These are phyloP conservation scores for Malurus elegans DNA, from an alignment of 2,113 vertebrate species.

Conservation along the genomic window DNA sequence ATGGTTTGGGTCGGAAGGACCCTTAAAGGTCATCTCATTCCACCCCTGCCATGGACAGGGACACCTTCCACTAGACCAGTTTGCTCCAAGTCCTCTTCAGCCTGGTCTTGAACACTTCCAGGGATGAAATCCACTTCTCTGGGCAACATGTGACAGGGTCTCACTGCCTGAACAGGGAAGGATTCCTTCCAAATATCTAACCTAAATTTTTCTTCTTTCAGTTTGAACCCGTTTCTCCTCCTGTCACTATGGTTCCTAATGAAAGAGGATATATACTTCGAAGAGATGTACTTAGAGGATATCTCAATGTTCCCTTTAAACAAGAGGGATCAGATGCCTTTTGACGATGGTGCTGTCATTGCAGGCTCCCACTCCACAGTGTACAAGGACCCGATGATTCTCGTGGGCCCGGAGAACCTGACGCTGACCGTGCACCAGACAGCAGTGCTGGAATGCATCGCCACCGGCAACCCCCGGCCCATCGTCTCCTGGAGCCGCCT, in stretches of 20 bases:
- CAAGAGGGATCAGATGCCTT: not conserved
- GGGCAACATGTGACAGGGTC: not conserved
- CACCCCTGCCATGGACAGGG: not conserved
- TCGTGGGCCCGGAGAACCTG: slow-evolving; percentile 96
- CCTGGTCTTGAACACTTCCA: not conserved
- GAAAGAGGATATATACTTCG: not conserved
- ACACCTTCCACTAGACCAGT: not conserved
- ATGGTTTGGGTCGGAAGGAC: not conserved
- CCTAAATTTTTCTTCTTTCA: not conserved
- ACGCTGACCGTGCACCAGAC: slow-evolving; percentile 98
- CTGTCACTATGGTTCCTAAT: accelerated
- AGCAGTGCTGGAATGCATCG: slow-evolving; percentile 94
- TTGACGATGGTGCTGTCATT: not conserved
- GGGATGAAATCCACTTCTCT: not conserved
- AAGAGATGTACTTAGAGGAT: not conserved
- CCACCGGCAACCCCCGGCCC: slow-evolving; percentile 96
- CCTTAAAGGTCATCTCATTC: not conserved
- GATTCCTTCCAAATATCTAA: not conserved
- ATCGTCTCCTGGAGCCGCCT: slow-evolving; percentile 99
- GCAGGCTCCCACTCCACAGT: slow-evolving; percentile 87
- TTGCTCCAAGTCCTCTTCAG: not conserved
- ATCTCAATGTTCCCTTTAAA: not conserved
- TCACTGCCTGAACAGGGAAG: not conserved
- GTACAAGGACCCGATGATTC: slow-evolving; percentile 96
- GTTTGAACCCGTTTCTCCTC: not conserved